Percentiles rank a stretch among this genome's conserved stretches.
Conservation (phyloP, 92 coral and sea anemone genomes). For the Hydrozoanthus gracilis region DNA sequence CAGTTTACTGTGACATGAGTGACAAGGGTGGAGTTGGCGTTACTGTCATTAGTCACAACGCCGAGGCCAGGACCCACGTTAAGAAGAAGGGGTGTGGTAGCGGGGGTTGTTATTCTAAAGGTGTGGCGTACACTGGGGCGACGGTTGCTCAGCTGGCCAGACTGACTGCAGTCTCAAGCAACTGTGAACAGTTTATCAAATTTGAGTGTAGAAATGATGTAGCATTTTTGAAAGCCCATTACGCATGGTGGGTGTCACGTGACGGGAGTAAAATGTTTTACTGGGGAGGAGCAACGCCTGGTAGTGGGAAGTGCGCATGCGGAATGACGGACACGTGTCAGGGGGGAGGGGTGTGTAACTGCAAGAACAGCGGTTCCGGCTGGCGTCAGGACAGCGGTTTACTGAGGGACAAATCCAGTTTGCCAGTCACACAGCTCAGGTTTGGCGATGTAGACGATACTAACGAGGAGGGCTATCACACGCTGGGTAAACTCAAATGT, state of each 20-base stretch:
- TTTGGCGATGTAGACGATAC: slow-evolving; percentile 61
- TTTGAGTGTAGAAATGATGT: slow-evolving; percentile 59
- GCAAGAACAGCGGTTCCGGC: slow-evolving; percentile 42
- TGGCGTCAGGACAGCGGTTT: slow-evolving; percentile 75
- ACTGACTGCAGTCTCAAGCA: slow-evolving; percentile 59
- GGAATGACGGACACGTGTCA: slow-evolving; percentile 73
- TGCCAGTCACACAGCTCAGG: slow-evolving; percentile 70
- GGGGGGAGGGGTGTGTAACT: slow-evolving; percentile 58
- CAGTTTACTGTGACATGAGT: slow-evolving; percentile 51
- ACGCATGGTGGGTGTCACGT: slow-evolving; percentile 84
- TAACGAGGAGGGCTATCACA: slow-evolving; percentile 67
- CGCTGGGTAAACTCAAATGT: slow-evolving; percentile 79
- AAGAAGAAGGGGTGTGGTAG: not conserved
- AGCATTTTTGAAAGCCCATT: not conserved
- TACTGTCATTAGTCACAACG: slow-evolving; percentile 42
- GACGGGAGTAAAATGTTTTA: slow-evolving; percentile 64
- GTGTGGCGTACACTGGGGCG: slow-evolving; percentile 66
- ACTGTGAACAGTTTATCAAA: slow-evolving; percentile 77
- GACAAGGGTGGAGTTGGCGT: slow-evolving; percentile 36
- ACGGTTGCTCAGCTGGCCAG: slow-evolving; percentile 60
- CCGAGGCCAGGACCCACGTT: slow-evolving; percentile 37
- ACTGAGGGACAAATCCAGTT: slow-evolving; percentile 65
- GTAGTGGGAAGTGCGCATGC: slow-evolving; percentile 71
- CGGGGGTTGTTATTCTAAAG: slow-evolving; percentile 56
- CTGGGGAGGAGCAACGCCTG: slow-evolving; percentile 81